These are phyloP conservation scores for Centrocercus urophasianus DNA, from an alignment of 2,113 vertebrate genomes.

Conservation along the genomic window DNA sequence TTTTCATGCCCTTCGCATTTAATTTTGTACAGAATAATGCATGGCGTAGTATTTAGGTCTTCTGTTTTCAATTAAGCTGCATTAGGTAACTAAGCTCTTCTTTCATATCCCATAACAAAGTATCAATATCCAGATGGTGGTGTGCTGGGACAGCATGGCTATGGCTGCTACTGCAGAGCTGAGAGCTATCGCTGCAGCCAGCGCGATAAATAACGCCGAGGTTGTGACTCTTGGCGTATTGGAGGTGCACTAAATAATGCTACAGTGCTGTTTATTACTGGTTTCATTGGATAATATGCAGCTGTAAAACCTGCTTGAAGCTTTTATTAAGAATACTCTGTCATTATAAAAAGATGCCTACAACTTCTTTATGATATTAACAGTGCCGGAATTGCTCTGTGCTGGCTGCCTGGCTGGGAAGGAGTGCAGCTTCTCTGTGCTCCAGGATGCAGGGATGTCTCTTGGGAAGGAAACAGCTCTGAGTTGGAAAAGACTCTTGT, in stretches of 20 bases:
- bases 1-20: constrained; percentile 18
- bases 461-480: not conserved
- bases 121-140: constrained; percentile 42
- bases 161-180: constrained; percentile 55
- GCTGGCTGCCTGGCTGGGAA: not conserved
- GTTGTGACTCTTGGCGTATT: constrained; percentile 19
- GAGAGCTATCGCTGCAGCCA: constrained; percentile 38
- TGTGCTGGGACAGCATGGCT: constrained; percentile 33
- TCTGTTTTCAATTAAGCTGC: constrained; percentile 59
- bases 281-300: constrained; percentile 65
- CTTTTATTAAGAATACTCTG: constrained; percentile 69
- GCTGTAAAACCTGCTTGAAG: constrained; percentile 67
- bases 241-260: constrained; percentile 69
- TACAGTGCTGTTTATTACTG: constrained; percentile 59
- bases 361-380: constrained; percentile 33
- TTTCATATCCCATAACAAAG: constrained; percentile 33
- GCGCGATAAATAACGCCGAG: constrained; percentile 60
- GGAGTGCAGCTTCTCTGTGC: not conserved
- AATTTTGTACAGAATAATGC: constrained; percentile 36
- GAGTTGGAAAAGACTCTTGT: not conserved
- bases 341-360: constrained; percentile 52
- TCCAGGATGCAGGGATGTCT: not conserved
- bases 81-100: constrained; percentile 42
- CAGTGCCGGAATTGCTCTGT: not conserved
- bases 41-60: not conserved